Conservation (phyloP, 1,140 invertebrate species). For the Platyscapa corneri region DNA sequence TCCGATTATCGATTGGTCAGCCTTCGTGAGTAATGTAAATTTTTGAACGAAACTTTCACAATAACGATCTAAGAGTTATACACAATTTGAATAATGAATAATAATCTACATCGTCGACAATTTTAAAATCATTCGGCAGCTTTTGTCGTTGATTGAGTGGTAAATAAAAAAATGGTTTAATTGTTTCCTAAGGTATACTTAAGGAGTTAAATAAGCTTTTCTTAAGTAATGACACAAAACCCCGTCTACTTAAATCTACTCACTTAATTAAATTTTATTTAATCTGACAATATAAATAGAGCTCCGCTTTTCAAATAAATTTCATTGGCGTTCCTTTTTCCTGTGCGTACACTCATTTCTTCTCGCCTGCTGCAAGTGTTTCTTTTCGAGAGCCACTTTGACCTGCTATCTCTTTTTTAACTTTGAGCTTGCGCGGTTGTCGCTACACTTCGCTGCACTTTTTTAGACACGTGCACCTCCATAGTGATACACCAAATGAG, state of each 20-base stretch:
- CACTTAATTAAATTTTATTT: constrained; percentile 22
- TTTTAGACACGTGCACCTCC: too few relatives aligned
- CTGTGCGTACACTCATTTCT: not conserved
- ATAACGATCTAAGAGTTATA: not conserved
- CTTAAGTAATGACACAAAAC: not conserved
- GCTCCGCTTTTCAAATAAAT: not conserved
- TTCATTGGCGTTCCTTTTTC: not conserved
- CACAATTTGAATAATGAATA: too few relatives aligned
- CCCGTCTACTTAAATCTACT: not conserved
- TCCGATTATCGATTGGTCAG: too few relatives aligned
- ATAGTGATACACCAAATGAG: not conserved
- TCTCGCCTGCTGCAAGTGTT: not conserved
- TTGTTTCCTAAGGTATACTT: not conserved
- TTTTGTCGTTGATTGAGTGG: not conserved
- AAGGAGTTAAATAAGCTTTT: not conserved
- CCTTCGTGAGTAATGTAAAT: not conserved
- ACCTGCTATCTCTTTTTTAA: not conserved
- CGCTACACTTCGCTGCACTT: not conserved
- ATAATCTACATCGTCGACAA: too few relatives aligned
- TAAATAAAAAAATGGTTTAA: not conserved
- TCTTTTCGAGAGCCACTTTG: not conserved
- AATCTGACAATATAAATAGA: constrained; percentile 1
- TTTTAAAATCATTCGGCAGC: not conserved
- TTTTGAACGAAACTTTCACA: not conserved
- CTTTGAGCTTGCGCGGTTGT: not conserved